Conservation (phyloP, 2,797 vertebrate species). For the Sebastes hubbsi region DNA sequence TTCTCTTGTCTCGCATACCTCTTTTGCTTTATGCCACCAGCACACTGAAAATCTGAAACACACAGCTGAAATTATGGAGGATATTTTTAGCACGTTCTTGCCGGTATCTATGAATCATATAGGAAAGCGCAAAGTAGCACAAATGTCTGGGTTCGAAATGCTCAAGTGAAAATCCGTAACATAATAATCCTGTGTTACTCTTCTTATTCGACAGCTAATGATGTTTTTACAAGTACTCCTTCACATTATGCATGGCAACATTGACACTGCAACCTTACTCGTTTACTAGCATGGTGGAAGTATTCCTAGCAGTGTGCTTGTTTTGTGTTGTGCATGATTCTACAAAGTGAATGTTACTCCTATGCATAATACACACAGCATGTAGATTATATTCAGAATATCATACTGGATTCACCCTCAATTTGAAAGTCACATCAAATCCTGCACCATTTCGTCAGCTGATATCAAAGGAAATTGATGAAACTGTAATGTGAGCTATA, state of each 20-base stretch:
- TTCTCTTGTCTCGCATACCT: conserved; percentile 48
- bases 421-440: conserved; percentile 25
- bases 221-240: conserved; percentile 59
- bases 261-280: conserved; percentile 72
- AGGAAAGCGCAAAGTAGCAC: conserved; percentile 15
- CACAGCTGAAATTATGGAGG: conserved; percentile 8
- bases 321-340: conserved; percentile 88
- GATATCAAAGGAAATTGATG: conserved; percentile 14
- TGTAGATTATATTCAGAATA: conserved; percentile 92
- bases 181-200: conserved; percentile 25
- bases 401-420: conserved; percentile 90
- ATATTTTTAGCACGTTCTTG: conserved; percentile 20
- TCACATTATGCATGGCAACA: conserved; percentile 76
- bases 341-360: conserved; percentile 87
- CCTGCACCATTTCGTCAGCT: conserved; percentile 15
- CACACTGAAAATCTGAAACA: conserved; percentile 35
- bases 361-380: conserved; percentile 85
- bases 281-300: conserved; percentile 89
- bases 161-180: conserved; percentile 15
- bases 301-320: conserved; percentile 87
- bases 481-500: not conserved
- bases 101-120: conserved; percentile 4
- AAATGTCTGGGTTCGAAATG: conserved; percentile 21
- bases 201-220: conserved; percentile 33
- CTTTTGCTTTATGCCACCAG: conserved; percentile 52